phyloP scores from a whole-genome alignment of 2,113 vertebrate genomes.

The Datnioides undecimradiatus region DNA sequence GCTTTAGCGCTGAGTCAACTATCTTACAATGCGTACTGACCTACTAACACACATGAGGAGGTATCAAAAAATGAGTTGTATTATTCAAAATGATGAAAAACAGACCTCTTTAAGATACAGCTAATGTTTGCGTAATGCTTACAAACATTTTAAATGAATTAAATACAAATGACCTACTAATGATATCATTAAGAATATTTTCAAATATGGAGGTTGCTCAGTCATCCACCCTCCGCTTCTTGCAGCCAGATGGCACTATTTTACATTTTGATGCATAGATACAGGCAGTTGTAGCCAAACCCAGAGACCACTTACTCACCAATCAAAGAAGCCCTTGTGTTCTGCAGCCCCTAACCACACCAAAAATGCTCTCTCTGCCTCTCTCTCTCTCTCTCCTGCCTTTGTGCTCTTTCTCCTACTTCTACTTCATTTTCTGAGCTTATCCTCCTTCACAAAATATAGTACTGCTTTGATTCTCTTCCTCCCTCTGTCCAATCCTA shows the following conservation, averaged over 20 bases:
- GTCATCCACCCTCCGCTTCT: slow-evolving; percentile 7
- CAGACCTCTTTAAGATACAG: not conserved
- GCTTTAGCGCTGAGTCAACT: slow-evolving; percentile 37
- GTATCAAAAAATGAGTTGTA: not conserved
- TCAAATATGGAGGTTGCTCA: slow-evolving; percentile 3
- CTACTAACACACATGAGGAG: slow-evolving; percentile 38
- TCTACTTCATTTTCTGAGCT: slow-evolving; percentile 49
- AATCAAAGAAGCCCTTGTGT: slow-evolving; percentile 69
- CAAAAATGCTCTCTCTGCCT: slow-evolving; percentile 24
- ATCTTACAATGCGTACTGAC: slow-evolving; percentile 10
- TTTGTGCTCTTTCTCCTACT: slow-evolving; percentile 42
- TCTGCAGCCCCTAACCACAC: slow-evolving; percentile 47
- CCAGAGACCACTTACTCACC: slow-evolving; percentile 69
- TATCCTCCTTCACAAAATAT: slow-evolving; percentile 33
- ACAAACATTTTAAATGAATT: not conserved
- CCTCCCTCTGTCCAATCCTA: slow-evolving; percentile 16
- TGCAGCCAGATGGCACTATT: slow-evolving; percentile 83
- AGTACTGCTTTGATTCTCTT: slow-evolving; percentile 8
- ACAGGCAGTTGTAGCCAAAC: slow-evolving; percentile 58
- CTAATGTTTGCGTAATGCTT: not conserved
- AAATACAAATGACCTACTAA: not conserved
- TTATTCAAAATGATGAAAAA: not conserved
- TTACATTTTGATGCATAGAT: slow-evolving; percentile 49
- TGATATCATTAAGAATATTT: not conserved
- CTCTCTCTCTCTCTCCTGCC: slow-evolving; percentile 15